Percentiles rank a stretch among this genome's conserved stretches.
Evolutionary conservation across 2,113 vertebrate species (phyloP).

Genomic region (Condylura cristata): DNA sequence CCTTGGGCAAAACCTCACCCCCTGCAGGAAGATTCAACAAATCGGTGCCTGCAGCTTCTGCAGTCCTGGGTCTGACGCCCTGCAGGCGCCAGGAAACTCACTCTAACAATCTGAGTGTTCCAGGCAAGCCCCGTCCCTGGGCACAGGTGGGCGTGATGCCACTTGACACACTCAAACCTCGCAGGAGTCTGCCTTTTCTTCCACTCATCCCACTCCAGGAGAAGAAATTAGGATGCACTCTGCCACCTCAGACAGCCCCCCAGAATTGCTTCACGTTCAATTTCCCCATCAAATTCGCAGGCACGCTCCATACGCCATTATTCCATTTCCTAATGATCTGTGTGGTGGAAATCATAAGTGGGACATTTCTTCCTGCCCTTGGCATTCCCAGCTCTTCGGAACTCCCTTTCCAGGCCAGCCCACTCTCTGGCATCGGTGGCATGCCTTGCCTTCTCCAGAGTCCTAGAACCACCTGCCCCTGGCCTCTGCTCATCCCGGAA

Average conservation of each 20-base stretch:
- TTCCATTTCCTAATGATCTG: constrained; percentile 54
- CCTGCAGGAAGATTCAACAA: not conserved
- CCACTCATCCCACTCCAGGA: not conserved
- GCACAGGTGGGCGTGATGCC: not conserved
- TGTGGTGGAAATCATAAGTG: constrained; percentile 41
- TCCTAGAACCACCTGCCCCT: fast-evolving
- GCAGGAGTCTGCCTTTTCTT: not conserved
- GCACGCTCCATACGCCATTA: not conserved
- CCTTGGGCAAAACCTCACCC: not conserved
- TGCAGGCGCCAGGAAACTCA: fast-evolving
- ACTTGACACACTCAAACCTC: not conserved
- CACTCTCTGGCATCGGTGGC: not conserved
- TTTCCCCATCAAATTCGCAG: constrained; percentile 68
- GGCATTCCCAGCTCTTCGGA: constrained; percentile 23
- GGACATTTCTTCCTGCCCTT: constrained; percentile 45
- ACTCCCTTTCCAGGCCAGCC: not conserved
- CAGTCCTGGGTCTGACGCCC: not conserved
- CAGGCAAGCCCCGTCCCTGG: not conserved
- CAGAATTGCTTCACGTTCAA: constrained; percentile 14
- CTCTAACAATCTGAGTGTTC: fast-evolving
- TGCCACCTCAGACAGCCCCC: not conserved
- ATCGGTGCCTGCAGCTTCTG: not conserved
- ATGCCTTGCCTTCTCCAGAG: not conserved
- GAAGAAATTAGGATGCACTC: not conserved
- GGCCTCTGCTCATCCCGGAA: not conserved